phyloP scores from a whole-genome alignment of 2,113 vertebrate genomes.

The Pristiophorus japonicus region DNA sequence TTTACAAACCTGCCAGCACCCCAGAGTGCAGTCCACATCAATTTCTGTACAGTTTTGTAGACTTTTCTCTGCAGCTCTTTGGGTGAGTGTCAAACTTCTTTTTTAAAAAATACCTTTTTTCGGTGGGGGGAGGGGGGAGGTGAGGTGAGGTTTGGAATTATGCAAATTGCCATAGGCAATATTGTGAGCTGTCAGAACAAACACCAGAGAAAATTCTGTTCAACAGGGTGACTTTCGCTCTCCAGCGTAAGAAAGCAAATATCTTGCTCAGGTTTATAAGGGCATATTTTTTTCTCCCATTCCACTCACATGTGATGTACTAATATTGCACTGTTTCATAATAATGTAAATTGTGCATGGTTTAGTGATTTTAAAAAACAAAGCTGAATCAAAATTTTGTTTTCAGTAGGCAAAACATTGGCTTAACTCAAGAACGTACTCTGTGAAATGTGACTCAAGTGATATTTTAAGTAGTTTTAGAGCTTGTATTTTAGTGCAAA shows the following conservation, averaged over 20 bases:
- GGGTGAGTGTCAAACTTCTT: not conserved
- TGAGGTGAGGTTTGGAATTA: not conserved
- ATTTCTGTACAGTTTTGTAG: conserved; percentile 30
- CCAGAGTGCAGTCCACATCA: not conserved
- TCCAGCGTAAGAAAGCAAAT: conserved; percentile 46
- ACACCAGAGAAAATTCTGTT: conserved; percentile 46
- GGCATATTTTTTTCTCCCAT: conserved; percentile 55
- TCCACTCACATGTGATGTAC: conserved; percentile 44
- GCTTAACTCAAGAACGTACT: conserved; percentile 33
- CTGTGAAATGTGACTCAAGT: conserved; percentile 24
- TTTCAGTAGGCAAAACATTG: conserved; percentile 22
- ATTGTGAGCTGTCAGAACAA: conserved; percentile 48
- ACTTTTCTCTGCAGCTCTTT: conserved; percentile 25
- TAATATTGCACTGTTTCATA: conserved; percentile 61
- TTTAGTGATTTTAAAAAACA: conserved; percentile 38
- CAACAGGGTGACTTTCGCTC: conserved; percentile 53
- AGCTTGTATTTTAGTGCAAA: conserved; percentile 20
- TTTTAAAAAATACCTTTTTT: not conserved
- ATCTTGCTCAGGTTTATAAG: conserved; percentile 63
- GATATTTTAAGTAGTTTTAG: conserved; percentile 35
- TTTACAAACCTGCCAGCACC: not conserved
- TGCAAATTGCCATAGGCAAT: conserved; percentile 47
- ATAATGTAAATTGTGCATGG: conserved; percentile 50
- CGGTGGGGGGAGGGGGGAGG: not conserved
- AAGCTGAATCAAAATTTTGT: conserved; percentile 34